Base-by-base conservation (phyloP, 2,888 invertebrate genomes). In the Cheilosia scutellata region DNA sequence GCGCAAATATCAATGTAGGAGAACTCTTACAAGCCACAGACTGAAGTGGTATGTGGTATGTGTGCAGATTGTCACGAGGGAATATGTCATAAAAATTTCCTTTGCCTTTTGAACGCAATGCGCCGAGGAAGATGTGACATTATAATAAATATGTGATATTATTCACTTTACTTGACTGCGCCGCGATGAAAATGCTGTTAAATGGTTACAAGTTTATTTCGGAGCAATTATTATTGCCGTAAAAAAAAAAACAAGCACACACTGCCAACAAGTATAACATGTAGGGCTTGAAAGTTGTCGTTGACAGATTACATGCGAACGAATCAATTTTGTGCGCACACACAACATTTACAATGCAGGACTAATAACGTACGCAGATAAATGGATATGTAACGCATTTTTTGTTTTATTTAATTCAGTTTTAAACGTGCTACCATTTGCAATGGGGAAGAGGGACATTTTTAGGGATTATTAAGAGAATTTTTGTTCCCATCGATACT, bases 31-130 rank as follows among this genome's bases (percentile, higher is more conserved):
- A 83, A 60, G 72, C 63, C 74, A 74, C 49, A 44, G 60, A 44
- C 72, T 63, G 57, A 63, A 49, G 44, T 65, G 72, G 79, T 66
- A 80, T 80, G 60, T 33, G 79, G 79, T 74, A 74, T 74, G 79
- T 71, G 65, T 72, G 57, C 79, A 25, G 65, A 79, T 79, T 79
- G 79, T 79, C 79, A 65, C 79, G 75, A 66, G 80, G 80, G 86
- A 86, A 86, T 86, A 86, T 86, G 86, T 86, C 86, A 86, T 86
- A 86, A 86, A 86, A 86, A 86, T 86, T 82, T 86, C 66, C 76
- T 71, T 47, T 37, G 44, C 68, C n/a, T n/a, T n/a, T n/a, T n/a
- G n/a, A 2, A 66, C 47, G 58, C 33, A n/a, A 20, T 44, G 62
- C 37, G 51, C 29, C 55, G 55, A 77, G 44, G 76, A 82, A 86